These are phyloP conservation scores for Microctenopoma lineatum DNA, from an alignment of 2,797 vertebrate genomes.

Conservation along the genomic window DNA sequence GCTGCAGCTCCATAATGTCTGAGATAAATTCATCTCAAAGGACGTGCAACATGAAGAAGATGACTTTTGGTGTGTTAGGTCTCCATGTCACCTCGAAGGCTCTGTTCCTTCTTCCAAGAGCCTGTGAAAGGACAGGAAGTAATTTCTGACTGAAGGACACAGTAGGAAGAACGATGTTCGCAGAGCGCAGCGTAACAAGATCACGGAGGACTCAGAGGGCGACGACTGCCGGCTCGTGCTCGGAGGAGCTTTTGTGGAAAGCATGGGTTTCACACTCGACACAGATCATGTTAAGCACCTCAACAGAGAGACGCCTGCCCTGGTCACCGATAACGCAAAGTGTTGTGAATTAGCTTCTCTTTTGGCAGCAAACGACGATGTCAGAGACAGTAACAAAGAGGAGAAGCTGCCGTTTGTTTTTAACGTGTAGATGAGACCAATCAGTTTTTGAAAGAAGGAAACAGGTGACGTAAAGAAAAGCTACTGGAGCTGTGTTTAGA, in stretches of 20 bases:
- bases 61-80: not conserved
- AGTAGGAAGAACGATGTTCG: not conserved
- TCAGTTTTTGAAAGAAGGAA: not conserved
- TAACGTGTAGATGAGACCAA: not conserved
- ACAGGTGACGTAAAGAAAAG: no score
- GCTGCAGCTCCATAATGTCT: constrained; percentile 1
- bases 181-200: not conserved
- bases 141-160: not conserved
- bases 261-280: no score
- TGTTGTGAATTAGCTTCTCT: no score
- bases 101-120: not conserved
- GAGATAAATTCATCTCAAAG: not conserved
- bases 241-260: no score
- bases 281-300: no score
- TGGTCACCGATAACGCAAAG: no score
- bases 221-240: no score
- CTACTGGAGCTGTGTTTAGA: constrained; percentile 6
- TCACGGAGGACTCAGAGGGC: no score
- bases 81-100: not conserved
- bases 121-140: not conserved
- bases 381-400: no score
- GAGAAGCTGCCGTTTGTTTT: not conserved
- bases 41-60: not conserved
- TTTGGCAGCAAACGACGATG: no score
- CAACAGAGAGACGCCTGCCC: no score